Percentiles rank a stretch among this genome's conserved stretches.
Conservation (phyloP, 2,888 invertebrate genomes). For the Xanthia togata region DNA sequence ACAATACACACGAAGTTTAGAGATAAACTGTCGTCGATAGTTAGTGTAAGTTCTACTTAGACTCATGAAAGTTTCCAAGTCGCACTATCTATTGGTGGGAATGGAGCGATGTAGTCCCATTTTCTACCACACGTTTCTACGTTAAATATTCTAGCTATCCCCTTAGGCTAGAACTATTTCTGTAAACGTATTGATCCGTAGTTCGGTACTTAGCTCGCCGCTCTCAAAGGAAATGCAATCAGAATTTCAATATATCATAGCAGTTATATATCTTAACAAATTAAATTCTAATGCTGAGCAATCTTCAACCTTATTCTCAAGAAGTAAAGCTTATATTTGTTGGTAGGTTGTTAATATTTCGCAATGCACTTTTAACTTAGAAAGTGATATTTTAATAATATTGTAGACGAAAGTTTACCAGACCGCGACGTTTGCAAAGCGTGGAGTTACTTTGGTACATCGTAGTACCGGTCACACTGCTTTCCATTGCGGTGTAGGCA, state of each 20-base stretch:
- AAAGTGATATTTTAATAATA: conserved; percentile 68
- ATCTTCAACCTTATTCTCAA: conserved; percentile 20
- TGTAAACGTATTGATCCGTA: conserved; percentile 31
- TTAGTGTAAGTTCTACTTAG: not conserved
- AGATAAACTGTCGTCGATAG: not conserved
- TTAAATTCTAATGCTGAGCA: not conserved
- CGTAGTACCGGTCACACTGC: conserved; percentile 57
- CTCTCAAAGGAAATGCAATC: conserved; percentile 26
- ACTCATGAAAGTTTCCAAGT: too few species aligned
- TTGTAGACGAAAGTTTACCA: conserved; percentile 61
- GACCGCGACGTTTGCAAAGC: conserved; percentile 65
- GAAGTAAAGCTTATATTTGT: conserved; percentile 11
- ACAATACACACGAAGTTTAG: not conserved
- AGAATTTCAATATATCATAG: conserved; percentile 46
- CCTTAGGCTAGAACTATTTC: conserved; percentile 1
- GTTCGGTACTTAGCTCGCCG: not conserved
- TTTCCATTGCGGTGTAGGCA: conserved; percentile 53
- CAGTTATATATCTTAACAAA: not conserved
- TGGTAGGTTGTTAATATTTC: conserved; percentile 17
- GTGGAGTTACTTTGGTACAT: conserved; percentile 52
- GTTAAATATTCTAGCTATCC: not conserved
- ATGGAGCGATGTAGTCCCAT: not conserved
- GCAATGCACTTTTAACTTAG: conserved; percentile 64
- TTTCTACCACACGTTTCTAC: not conserved
- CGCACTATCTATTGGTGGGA: too few species aligned